A percentile compares a stretch with the other conserved stretches of the same genome.
Conservation (phyloP, 1,140 invertebrate genomes). For the Drosophila bifasciata region DNA sequence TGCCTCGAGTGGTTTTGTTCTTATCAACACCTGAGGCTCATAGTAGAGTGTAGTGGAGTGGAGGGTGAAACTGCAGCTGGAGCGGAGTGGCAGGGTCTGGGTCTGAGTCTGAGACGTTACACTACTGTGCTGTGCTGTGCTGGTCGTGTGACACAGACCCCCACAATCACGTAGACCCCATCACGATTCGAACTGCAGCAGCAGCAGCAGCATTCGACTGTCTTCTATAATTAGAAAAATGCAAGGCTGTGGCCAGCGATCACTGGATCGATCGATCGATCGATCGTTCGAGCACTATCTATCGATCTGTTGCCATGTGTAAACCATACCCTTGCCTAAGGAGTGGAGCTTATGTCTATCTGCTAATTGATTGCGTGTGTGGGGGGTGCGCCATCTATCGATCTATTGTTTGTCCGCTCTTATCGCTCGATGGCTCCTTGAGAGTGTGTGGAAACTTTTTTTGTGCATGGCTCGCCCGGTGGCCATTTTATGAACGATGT, state of each 20-base stretch:
- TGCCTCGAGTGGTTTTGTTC: slow-evolving; percentile 49
- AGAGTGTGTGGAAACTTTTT: slow-evolving; percentile 54
- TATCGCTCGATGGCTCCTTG: slow-evolving; percentile 38
- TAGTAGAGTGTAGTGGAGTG: neutral
- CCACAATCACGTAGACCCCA: slow-evolving; percentile 69
- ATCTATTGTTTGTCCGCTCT: slow-evolving; percentile 46
- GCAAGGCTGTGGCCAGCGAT: slow-evolving; percentile 44
- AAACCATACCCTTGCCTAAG: slow-evolving; percentile 69
- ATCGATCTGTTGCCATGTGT: slow-evolving; percentile 57
- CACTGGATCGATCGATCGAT: slow-evolving; percentile 15
- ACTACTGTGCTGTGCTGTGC: neutral
- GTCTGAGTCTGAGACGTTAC: slow-evolving; percentile 12
- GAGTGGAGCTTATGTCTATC: slow-evolving; percentile 24
- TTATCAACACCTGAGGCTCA: slow-evolving; percentile 66
- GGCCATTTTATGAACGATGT: slow-evolving; percentile 59
- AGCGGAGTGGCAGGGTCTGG: slow-evolving; percentile 23
- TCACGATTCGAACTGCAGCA: too few species aligned
- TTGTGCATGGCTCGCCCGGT: slow-evolving; percentile 34
- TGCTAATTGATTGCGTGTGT: slow-evolving; percentile 57
- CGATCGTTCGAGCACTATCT: neutral
- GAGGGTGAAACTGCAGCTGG: neutral
- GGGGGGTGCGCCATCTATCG: slow-evolving; percentile 39
- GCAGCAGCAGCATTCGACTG: too few species aligned
- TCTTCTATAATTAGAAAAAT: slow-evolving; percentile 66
- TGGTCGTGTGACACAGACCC: slow-evolving; percentile 77